Percentiles rank a stretch among this genome's conserved stretches.
Conservation (phyloP, 2,888 invertebrate species). For the Acleris sparsana region DNA sequence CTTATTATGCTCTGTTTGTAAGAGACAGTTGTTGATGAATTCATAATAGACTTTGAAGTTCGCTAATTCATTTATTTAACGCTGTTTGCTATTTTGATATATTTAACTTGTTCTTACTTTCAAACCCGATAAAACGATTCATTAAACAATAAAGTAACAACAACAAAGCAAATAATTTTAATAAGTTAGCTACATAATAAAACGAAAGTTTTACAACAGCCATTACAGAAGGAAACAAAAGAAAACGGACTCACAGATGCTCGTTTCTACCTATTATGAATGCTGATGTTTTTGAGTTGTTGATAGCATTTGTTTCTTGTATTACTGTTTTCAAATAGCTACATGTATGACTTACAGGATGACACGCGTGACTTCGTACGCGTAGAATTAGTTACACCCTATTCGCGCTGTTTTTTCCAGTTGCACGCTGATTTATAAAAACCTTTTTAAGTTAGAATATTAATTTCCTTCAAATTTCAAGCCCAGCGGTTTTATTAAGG, state of each 20-base stretch:
- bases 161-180: not conserved
- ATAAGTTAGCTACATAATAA: not conserved
- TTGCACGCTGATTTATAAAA: too few species aligned
- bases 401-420: too few species aligned
- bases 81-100: constrained; percentile 13
- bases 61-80: constrained; percentile 15
- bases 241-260: not conserved
- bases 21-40: constrained; percentile 25
- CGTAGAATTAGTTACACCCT: too few species aligned
- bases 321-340: too few species aligned
- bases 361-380: too few species aligned
- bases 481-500: too few species aligned
- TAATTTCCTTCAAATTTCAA: too few species aligned
- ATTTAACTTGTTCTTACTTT: constrained; percentile 5
- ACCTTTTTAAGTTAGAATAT: too few species aligned
- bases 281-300: too few species aligned
- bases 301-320: too few species aligned
- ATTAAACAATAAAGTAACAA: constrained; percentile 7
- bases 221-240: constrained; percentile 13
- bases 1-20: constrained; percentile 21
- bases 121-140: not conserved
- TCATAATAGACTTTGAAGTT: constrained; percentile 26
- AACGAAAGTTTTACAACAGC: constrained; percentile 3
- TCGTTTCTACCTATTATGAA: too few species aligned
- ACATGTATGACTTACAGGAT: too few species aligned